Base-by-base conservation (phyloP, 2,113 vertebrate species). In the Cepphus grylle region DNA sequence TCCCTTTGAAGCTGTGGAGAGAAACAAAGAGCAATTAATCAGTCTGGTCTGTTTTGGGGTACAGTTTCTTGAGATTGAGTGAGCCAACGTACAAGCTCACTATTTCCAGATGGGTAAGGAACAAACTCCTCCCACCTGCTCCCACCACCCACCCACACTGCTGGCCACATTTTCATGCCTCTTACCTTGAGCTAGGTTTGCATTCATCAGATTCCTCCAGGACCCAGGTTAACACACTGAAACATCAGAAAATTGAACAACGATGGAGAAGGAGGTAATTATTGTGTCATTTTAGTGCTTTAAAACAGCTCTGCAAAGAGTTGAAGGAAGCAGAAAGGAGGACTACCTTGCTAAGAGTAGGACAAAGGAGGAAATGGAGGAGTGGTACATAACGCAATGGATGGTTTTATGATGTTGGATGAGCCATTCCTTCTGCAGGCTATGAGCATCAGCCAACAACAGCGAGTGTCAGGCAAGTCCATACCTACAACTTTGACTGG, bases 191-290 rank as follows among this genome's bases (percentile, higher is more conserved):
- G 18, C 29, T 12, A 15, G 23, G 3, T 86, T 34, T 29, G 40
- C 30, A 38, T 34, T 55, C 34, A 19, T 34, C 36, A 27, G 6
- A 45, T 81, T 73, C 59, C 19, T 81, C 52, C 34, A 6, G 0
- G 0, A 22, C 21, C 8, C 27, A 52, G 23, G 25, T 45, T 47
- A 30, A 56, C 10, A 7, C 29, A 23, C 2, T 0, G 3, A 55
- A 83, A 62, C 1, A 1, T 15, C 58, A 8, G 15, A 71, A 56
- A 69, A 78, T n/a, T 14, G 32, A 14, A 8, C n/a, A 15, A 21
- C 5, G 12, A 1, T 34, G 21, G 22, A 76, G 53, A 3, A 55
- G 20, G 49, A 23, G 36, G 21, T 5, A 14, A 42, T 55, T 76
- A 9, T 3, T 42, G 27, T 50, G 42, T 7, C 26, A 23, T 50